These are phyloP conservation scores for Volucella bombylans DNA, from an alignment of 2,888 invertebrate species.

Conservation along the genomic window DNA sequence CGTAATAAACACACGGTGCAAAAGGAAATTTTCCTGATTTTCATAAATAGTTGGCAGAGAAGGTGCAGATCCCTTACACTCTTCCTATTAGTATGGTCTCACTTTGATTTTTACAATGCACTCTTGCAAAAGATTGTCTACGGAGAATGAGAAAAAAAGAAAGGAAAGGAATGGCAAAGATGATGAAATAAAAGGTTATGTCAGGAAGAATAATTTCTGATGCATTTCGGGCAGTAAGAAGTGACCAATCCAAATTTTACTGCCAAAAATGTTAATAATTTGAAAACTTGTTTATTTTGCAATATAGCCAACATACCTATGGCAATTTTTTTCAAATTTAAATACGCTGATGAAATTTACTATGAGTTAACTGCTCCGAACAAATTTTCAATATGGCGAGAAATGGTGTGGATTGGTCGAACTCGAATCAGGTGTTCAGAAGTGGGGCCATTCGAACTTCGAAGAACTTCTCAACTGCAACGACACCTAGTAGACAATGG, in stretches of 20 bases:
- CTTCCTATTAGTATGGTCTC: conserved; percentile 38
- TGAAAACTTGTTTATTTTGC: background rate
- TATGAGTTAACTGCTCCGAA: conserved; percentile 46
- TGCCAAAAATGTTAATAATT: background rate
- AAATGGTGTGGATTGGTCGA: conserved; percentile 46
- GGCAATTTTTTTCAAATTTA: conserved; percentile 29
- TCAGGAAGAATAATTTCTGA: background rate
- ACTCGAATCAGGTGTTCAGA: conserved; percentile 41
- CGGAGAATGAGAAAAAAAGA: conserved; percentile 5
- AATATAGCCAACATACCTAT: conserved; percentile 35
- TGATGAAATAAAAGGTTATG: conserved; percentile 46
- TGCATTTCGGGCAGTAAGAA: background rate
- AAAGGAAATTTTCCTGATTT: conserved; percentile 22
- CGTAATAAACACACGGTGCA: conserved; percentile 42
- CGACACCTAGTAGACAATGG: no score
- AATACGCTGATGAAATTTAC: conserved; percentile 32
- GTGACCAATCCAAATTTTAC: background rate
- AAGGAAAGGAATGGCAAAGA: conserved; percentile 16
- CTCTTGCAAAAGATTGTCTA: conserved; percentile 47
- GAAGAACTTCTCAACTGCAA: background rate
- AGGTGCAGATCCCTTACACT: conserved; percentile 22
- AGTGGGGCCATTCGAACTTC: background rate
- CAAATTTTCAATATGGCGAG: conserved; percentile 53
- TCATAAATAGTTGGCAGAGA: conserved; percentile 24
- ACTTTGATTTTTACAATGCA: conserved; percentile 20